Evolutionary conservation across 2,888 invertebrate species (phyloP).

Genomic region (Bellardia pandia): DNA sequence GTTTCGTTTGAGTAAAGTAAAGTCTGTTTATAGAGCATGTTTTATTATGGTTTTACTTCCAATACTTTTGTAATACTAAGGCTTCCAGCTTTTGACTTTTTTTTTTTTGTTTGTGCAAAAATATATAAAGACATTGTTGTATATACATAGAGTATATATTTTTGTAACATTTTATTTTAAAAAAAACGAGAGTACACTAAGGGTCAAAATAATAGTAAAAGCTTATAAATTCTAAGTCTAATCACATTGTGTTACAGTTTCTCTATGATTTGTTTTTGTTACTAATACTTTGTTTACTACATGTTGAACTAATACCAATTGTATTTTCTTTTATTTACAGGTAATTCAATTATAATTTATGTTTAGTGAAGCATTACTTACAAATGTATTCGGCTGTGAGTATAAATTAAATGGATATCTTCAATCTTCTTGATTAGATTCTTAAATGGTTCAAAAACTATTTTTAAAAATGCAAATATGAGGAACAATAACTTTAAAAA

Average conservation of each 20-base stretch:
- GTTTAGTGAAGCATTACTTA: neutral
- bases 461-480: no score
- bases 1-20: slow-evolving; percentile 13
- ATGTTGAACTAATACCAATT: neutral
- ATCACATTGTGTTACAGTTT: no score
- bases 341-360: slow-evolving; percentile 41
- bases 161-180: slow-evolving; percentile 7
- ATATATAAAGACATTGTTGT: neutral
- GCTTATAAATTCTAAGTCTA: no score
- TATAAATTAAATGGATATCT: slow-evolving; percentile 1
- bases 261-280: no score
- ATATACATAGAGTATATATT: neutral
- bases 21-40: slow-evolving; percentile 59
- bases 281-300: neutral
- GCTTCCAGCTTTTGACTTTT: slow-evolving; percentile 61
- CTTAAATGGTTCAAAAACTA: no score
- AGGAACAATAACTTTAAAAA: no score
- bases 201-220: neutral
- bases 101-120: slow-evolving; percentile 30
- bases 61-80: slow-evolving; percentile 51
- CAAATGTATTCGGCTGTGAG: slow-evolving; percentile 68
- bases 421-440: no score
- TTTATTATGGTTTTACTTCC: slow-evolving; percentile 51
- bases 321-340: slow-evolving; percentile 48
- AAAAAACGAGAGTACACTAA: neutral